phyloP scores from a whole-genome alignment of 92 coral and sea anemone genomes.

The Desmophyllum pertusum region DNA sequence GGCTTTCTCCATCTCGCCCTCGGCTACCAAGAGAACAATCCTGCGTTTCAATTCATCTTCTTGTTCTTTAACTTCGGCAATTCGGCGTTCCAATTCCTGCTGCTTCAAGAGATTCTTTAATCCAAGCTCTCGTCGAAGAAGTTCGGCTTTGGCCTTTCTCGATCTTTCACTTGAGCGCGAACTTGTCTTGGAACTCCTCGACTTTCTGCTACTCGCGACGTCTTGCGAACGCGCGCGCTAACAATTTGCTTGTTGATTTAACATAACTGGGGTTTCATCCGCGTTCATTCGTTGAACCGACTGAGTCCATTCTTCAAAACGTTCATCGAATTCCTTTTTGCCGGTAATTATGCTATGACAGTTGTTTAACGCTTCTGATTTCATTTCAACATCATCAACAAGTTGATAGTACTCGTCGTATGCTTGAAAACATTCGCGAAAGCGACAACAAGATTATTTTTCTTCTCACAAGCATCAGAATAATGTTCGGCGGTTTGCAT shows the following conservation, averaged over 20 bases:
- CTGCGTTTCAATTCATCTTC: slow-evolving; percentile 36
- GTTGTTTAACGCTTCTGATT: not conserved
- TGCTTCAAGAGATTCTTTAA: not conserved
- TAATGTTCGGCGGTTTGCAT: not conserved
- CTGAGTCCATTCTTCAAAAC: not conserved
- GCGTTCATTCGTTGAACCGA: not conserved
- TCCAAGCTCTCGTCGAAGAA: slow-evolving; percentile 12
- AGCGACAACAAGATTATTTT: not conserved
- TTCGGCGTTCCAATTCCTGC: slow-evolving; percentile 18
- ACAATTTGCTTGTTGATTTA: not conserved
- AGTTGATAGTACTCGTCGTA: not conserved
- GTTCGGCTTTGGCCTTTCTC: slow-evolving; percentile 24
- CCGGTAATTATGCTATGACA: not conserved
- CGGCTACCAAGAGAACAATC: too few species aligned
- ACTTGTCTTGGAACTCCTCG: not conserved
- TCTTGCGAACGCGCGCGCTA: not conserved
- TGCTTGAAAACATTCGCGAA: slow-evolving; percentile 2
- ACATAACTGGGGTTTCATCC: not conserved
- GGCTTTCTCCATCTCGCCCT: too few species aligned
- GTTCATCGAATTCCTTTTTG: not conserved
- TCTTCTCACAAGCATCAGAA: not conserved
- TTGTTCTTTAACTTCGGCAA: slow-evolving; percentile 12
- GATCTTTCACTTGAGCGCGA: not conserved
- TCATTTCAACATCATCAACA: not conserved
- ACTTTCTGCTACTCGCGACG: slow-evolving; percentile 1